Evolutionary conservation across 2,888 invertebrate genomes (phyloP).

Genomic region (Thecocarcelia acutangulata): DNA sequence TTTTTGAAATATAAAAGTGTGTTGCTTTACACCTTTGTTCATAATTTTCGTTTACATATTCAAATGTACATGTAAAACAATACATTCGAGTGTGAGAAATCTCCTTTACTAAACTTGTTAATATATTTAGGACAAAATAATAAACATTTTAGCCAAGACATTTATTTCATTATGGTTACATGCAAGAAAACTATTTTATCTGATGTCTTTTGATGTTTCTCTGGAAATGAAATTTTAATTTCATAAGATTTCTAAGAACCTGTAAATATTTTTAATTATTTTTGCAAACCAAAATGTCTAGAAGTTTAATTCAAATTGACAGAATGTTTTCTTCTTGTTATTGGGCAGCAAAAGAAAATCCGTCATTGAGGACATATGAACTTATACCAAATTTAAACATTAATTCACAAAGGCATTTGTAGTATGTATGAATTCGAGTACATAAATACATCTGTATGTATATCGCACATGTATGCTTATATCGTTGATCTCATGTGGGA

Average conservation of each 20-base stretch:
- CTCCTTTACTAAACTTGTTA: conserved; percentile 37
- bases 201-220: neutral
- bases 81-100: conserved; percentile 1
- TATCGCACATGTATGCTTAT: too few species aligned
- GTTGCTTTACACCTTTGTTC: conserved; percentile 25
- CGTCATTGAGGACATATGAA: too few species aligned
- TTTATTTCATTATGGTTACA: conserved; percentile 41
- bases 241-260: neutral
- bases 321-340: too few species aligned
- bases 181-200: neutral
- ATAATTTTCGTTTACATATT: neutral
- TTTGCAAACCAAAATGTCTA: too few species aligned
- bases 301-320: too few species aligned
- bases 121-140: conserved; percentile 58
- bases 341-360: too few species aligned
- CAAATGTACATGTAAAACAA: neutral
- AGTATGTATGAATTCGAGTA: too few species aligned
- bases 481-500: too few species aligned
- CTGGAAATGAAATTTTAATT: conserved; percentile 6
- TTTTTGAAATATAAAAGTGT: conserved; percentile 5
- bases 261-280: too few species aligned
- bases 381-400: too few species aligned
- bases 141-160: conserved; percentile 53
- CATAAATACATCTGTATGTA: too few species aligned
- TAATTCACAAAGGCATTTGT: too few species aligned